phyloP scores from a whole-genome alignment of 2,113 vertebrate species.

The Anhinga anhinga region DNA sequence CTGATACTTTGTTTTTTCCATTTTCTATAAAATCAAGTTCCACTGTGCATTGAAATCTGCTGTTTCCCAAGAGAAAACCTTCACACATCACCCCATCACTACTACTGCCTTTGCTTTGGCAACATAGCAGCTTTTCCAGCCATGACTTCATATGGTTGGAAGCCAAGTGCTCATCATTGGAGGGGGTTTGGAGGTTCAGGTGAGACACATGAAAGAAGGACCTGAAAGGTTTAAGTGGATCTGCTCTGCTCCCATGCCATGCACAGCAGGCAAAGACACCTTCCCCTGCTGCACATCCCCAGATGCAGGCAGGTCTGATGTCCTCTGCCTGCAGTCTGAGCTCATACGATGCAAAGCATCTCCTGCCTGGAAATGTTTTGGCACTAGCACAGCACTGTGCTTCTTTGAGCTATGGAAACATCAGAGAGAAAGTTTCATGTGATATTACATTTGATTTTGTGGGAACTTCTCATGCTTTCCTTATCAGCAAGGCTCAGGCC shows the following conservation, averaged over 20 bases:
- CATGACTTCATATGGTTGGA: not conserved
- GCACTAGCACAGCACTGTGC: not conserved
- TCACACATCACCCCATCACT: not conserved
- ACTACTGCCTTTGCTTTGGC: not conserved
- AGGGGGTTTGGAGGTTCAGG: not conserved
- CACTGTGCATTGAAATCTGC: not conserved
- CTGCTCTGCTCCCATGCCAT: not conserved
- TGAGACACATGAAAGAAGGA: not conserved
- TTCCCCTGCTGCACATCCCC: not conserved
- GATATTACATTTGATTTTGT: not conserved
- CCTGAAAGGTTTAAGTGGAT: not conserved
- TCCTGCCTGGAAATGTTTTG: not conserved
- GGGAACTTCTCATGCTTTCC: not conserved
- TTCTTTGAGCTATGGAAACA: not conserved
- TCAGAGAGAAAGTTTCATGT: rapidly evolving
- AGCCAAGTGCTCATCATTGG: not conserved
- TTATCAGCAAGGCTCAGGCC: not conserved
- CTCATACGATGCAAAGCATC: rapidly evolving
- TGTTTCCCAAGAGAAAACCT: not conserved
- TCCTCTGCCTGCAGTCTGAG: not conserved
- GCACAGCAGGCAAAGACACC: not conserved
- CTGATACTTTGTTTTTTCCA: not conserved
- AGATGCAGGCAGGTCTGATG: not conserved
- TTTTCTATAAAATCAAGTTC: not conserved
- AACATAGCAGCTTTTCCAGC: not conserved